These are phyloP conservation scores for Pseudococcus viburni DNA, from an alignment of 2,888 invertebrate species.

Conservation along the genomic window DNA sequence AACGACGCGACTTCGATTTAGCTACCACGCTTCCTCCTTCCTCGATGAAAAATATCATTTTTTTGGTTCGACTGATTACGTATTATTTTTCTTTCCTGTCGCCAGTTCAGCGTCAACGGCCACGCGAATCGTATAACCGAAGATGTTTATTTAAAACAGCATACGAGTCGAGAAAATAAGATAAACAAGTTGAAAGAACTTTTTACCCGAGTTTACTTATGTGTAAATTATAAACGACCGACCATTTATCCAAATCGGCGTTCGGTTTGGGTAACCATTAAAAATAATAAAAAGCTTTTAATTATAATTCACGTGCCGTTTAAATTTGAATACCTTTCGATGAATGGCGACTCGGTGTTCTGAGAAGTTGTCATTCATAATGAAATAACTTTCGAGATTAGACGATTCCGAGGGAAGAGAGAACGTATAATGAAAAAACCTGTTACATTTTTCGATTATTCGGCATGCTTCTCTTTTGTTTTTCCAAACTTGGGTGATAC, in stretches of 20 bases:
- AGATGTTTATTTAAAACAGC: constrained; percentile 18
- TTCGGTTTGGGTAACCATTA: not conserved
- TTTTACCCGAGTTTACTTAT: not conserved
- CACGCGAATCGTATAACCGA: not conserved
- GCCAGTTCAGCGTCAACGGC: not conserved
- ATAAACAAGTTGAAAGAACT: constrained; percentile 49
- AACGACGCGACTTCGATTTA: not conserved
- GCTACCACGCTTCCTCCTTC: not conserved
- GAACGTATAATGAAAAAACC: constrained; percentile 11
- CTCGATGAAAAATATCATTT: not conserved
- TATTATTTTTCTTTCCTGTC: not conserved
- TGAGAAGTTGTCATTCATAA: constrained; percentile 10
- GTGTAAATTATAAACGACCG: not conserved
- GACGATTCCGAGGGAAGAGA: not conserved
- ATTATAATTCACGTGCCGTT: constrained; percentile 26
- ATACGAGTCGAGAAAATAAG: not conserved
- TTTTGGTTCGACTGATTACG: not conserved
- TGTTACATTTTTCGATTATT: constrained; percentile 42
- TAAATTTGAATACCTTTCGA: constrained; percentile 33
- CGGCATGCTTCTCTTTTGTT: not conserved
- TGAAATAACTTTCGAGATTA: constrained; percentile 34
- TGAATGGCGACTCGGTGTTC: not conserved
- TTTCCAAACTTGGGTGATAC: not conserved
- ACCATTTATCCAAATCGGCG: not conserved
- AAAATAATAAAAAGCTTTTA: constrained; percentile 43